Conservation (phyloP, 2,113 vertebrate genomes). For the Stegastes partitus region DNA sequence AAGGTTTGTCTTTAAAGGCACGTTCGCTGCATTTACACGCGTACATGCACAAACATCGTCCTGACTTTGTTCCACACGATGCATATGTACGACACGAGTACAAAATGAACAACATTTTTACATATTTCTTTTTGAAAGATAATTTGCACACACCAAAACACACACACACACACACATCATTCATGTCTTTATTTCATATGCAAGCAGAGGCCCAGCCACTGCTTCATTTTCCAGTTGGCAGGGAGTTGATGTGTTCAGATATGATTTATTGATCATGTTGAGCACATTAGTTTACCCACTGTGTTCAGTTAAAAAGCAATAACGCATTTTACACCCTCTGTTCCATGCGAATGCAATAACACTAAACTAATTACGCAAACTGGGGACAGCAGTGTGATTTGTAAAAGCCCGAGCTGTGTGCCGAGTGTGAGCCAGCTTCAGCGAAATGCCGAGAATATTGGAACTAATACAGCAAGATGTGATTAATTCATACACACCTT, state of each 20-base stretch:
- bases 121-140: not conserved
- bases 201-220: slow-evolving; percentile 33
- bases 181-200: slow-evolving; percentile 48
- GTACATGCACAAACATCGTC: not conserved
- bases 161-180: slow-evolving; percentile 6
- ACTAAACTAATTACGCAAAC: slow-evolving; percentile 80
- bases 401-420: slow-evolving; percentile 54
- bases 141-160: not conserved
- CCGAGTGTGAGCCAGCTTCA: slow-evolving; percentile 36
- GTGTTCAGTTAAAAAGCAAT: slow-evolving; percentile 83
- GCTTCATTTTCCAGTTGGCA: slow-evolving; percentile 78
- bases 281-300: slow-evolving; percentile 79
- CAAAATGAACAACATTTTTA: not conserved
- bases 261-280: slow-evolving; percentile 83
- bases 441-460: slow-evolving; percentile 47
- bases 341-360: slow-evolving; percentile 79
- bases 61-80: not conserved
- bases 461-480: slow-evolving; percentile 59
- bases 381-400: slow-evolving; percentile 71
- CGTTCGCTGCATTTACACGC: not conserved
- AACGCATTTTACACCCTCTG: slow-evolving; percentile 78
- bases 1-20: not conserved
- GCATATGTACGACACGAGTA: not conserved
- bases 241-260: slow-evolving; percentile 81
- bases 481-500: slow-evolving; percentile 65